A percentile compares a stretch with the other conserved stretches of the same genome.
phyloP scores from a whole-genome alignment of 1,140 invertebrate genomes.

The Prorops nasuta region DNA sequence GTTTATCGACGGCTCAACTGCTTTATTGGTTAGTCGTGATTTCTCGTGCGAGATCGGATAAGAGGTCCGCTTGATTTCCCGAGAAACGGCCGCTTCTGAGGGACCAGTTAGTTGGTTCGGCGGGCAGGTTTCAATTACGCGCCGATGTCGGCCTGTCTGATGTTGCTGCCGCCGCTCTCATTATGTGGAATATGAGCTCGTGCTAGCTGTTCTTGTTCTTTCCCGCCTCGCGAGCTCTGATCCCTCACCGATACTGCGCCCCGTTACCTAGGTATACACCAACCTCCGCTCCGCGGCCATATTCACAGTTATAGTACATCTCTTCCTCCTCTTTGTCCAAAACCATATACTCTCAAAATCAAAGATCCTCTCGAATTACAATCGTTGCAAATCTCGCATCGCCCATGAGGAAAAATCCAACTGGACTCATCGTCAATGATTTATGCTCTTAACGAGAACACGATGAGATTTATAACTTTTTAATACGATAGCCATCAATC shows the following conservation, averaged over 20 bases:
- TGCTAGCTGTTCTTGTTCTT: slow-evolving; percentile 37
- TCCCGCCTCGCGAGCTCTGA: slow-evolving; percentile 5
- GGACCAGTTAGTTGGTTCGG: slow-evolving; percentile 18
- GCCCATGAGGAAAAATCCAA: no score
- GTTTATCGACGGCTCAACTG: slow-evolving; percentile 17
- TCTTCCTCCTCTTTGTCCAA: no score
- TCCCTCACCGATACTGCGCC: slow-evolving; percentile 17
- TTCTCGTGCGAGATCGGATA: slow-evolving; percentile 1
- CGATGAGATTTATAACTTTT: no score
- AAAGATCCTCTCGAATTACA: no score
- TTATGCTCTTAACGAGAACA: no score
- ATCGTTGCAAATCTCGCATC: no score
- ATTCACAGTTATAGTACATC: no score
- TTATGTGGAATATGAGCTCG: slow-evolving; percentile 50
- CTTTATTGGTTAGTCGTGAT: background rate
- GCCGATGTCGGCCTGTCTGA: slow-evolving; percentile 41
- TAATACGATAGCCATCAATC: no score
- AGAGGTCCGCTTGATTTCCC: slow-evolving; percentile 27
- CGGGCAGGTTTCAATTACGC: slow-evolving; percentile 46
- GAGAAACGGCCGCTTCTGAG: slow-evolving; percentile 17
- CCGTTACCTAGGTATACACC: no score
- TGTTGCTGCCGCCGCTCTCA: slow-evolving; percentile 38
- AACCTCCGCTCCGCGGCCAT: no score
- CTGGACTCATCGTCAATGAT: no score
- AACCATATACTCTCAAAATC: no score